A percentile compares a stretch with the other conserved stretches of the same genome.
These are phyloP conservation scores for Eudasyphora cyanicolor DNA, from an alignment of 2,888 invertebrate species.

Conservation along the genomic window DNA sequence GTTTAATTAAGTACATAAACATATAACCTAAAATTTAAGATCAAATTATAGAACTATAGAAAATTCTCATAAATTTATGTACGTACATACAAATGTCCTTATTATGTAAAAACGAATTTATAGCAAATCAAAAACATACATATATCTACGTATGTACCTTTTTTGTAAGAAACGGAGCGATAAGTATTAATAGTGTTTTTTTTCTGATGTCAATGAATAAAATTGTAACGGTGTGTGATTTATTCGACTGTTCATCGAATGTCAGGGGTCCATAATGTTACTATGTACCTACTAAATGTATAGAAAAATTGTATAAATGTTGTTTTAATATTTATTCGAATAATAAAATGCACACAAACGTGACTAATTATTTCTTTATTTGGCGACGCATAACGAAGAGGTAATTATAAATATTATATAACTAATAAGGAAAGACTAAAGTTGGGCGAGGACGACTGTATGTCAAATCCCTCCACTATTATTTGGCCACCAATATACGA, in stretches of 20 bases:
- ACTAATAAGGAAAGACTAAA: too few species aligned
- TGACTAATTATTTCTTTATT: too few species aligned
- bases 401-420: too few species aligned
- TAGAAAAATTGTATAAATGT: neutral
- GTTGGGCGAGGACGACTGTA: too few species aligned
- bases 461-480: too few species aligned
- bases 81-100: neutral
- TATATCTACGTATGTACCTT: neutral
- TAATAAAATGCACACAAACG: too few species aligned
- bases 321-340: too few species aligned
- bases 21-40: neutral
- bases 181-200: neutral
- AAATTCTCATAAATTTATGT: too few species aligned
- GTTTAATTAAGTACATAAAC: neutral
- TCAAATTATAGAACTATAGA: neutral
- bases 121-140: neutral
- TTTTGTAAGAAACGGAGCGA: neutral
- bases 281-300: neutral
- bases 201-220: neutral
- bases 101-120: too few species aligned
- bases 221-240: neutral
- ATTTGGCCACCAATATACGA: too few species aligned
- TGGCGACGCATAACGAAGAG: too few species aligned
- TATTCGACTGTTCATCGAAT: neutral
- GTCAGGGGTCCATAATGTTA: neutral